phyloP scores from a whole-genome alignment of 2,113 vertebrate genomes.

The Acrocephalus arundinaceus region DNA sequence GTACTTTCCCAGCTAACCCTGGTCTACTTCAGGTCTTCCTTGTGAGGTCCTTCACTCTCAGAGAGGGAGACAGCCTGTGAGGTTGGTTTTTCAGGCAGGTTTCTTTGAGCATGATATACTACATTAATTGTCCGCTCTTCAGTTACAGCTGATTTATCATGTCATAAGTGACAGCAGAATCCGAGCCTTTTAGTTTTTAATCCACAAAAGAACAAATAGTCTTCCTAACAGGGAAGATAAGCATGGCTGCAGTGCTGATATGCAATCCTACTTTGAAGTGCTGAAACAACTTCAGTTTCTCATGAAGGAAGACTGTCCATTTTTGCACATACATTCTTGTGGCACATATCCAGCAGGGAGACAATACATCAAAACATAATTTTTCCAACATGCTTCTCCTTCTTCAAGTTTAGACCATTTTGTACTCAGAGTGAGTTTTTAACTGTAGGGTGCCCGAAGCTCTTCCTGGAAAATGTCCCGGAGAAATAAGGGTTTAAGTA shows the following conservation, averaged over 20 bases:
- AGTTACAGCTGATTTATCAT: neutral
- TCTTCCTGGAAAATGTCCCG: neutral
- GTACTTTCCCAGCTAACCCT: neutral
- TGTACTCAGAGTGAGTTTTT: neutral
- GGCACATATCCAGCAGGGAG: neutral
- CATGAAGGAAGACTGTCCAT: neutral
- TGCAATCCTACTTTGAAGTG: neutral
- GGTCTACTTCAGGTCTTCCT: neutral
- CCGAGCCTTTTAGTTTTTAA: neutral
- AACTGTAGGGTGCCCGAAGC: neutral
- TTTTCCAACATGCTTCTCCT: neutral
- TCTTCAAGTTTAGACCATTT: conserved; percentile 1
- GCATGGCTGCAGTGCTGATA: neutral
- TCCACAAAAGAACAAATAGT: neutral
- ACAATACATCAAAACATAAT: neutral
- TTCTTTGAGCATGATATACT: neutral
- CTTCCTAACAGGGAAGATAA: neutral
- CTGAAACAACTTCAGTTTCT: neutral
- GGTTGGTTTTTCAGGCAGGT: neutral
- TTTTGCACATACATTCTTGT: neutral
- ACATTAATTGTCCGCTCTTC: neutral
- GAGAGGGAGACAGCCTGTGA: neutral
- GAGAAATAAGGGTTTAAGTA: neutral
- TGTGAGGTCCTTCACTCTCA: neutral
- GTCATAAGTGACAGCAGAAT: neutral